These are phyloP conservation scores for Platysteira castanea DNA, from an alignment of 2,113 vertebrate species.

Conservation along the genomic window DNA sequence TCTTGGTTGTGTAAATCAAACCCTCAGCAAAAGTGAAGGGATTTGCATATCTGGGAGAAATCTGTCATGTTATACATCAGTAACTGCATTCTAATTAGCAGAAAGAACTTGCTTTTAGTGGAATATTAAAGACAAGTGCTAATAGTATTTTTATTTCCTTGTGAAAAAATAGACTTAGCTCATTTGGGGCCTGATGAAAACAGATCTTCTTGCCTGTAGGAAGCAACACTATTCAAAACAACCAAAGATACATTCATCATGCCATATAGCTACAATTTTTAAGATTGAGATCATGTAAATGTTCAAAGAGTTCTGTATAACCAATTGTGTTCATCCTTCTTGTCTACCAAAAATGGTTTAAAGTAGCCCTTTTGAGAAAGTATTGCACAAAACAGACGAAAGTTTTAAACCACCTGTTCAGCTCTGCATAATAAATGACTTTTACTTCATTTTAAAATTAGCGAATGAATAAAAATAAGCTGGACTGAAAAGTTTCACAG, in stretches of 20 bases:
- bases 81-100: slow-evolving; percentile 21
- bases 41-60: slow-evolving; percentile 47
- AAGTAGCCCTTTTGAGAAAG: not conserved
- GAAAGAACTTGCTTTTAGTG: not conserved
- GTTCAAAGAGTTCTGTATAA: not conserved
- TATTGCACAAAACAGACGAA: not conserved
- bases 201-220: not conserved
- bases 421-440: not conserved
- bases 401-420: not conserved
- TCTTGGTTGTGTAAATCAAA: slow-evolving; percentile 20
- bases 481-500: not conserved
- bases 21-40: not conserved
- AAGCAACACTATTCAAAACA: not conserved
- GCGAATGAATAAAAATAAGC: not conserved
- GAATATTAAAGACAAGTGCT: not conserved
- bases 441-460: not conserved
- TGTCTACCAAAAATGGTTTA: not conserved
- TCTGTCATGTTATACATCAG: not conserved
- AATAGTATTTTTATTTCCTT: not conserved
- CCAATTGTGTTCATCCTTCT: not conserved
- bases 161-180: not conserved
- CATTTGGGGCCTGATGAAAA: not conserved
- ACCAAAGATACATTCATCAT: not conserved
- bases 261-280: not conserved
- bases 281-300: not conserved